Base-by-base conservation (phyloP, 2,888 invertebrate species). In the Drosophila meridiana region DNA sequence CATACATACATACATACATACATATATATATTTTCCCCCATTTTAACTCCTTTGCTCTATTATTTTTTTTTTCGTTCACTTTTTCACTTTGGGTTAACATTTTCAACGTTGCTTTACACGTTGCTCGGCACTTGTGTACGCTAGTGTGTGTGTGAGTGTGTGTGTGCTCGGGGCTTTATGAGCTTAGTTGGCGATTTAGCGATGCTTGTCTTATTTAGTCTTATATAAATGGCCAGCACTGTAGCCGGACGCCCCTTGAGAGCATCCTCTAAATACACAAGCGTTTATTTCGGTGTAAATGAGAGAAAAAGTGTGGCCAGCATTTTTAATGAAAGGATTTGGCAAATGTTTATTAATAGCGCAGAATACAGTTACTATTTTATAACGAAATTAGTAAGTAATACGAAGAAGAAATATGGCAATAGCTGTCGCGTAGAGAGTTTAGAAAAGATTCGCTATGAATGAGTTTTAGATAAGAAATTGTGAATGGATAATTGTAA, bases 101-200 rank as follows among this genome's bases (percentile, higher is more conserved):
- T 87, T 77, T 63, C 73, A 82, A 69, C 87, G 75, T 76, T 82
- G 84, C 87, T 77, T 82, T 79, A 79, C 87, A 87, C 85, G 70
- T 61, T 64, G 73, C 80, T 62, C 38, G 82, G 63, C 85, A 79
- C 85, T 87, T 89, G 87, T 79, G 40, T 84, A 73, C 75, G 70
- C n/a, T 26, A 3, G 7, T 20, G 20, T 26, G 13, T 36, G 3
- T 5, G 20, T 34, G 34, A 34, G 5, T 52, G 20, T 52, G 34
- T 52, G 52, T 26, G 5, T 13, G 53, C 34, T 20, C 30, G 55
- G 82, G 87, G 79, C 74, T 87, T 85, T 87, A 87, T 89, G 82
- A 85, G 85, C 85, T 89, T 85, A 89, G 89, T 87, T 89, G 82
- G 90, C 85, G 87, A 89, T 84, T 85, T 89, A 87, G 82, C 85